Conservation (phyloP, 1,140 invertebrate genomes). For the Asobara japonica region DNA sequence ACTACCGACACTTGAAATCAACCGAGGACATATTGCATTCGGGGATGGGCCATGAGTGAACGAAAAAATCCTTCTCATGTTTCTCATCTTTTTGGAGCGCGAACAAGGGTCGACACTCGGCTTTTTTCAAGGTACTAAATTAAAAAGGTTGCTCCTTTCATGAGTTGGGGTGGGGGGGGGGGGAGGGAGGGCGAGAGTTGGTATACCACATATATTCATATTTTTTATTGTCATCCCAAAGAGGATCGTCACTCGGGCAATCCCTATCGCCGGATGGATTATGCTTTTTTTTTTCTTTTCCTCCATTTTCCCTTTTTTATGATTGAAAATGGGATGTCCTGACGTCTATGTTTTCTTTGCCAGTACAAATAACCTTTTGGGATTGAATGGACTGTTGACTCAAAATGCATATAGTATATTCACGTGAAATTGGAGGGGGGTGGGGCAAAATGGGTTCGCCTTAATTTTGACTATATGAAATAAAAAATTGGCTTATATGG, state of each 20-base stretch:
- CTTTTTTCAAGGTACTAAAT: constrained; percentile 1
- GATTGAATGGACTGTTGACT: background rate
- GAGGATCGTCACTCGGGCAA: background rate
- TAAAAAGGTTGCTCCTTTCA: constrained; percentile 15
- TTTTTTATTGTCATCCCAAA: constrained; percentile 7
- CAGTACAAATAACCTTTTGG: background rate
- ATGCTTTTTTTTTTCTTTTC: background rate
- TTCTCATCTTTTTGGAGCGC: background rate
- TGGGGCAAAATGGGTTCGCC: too few species aligned
- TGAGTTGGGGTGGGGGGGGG: too few species aligned
- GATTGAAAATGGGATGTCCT: background rate
- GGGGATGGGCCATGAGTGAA: background rate
- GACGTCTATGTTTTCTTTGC: background rate
- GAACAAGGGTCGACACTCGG: constrained; percentile 10
- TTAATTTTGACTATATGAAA: too few species aligned
- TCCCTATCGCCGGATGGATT: background rate
- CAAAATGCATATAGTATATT: background rate
- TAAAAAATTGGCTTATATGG: too few species aligned
- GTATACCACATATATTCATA: constrained; percentile 6
- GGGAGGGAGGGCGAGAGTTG: background rate
- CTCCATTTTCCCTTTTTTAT: constrained; percentile 2
- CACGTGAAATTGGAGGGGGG: too few species aligned
- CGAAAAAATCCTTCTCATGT: background rate
- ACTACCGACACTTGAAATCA: constrained; percentile 8
- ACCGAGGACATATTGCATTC: background rate